A percentile compares a stretch with the other conserved stretches of the same genome.
phyloP scores from a whole-genome alignment of 2,797 vertebrate species.

The Poeciliopsis turneri region DNA sequence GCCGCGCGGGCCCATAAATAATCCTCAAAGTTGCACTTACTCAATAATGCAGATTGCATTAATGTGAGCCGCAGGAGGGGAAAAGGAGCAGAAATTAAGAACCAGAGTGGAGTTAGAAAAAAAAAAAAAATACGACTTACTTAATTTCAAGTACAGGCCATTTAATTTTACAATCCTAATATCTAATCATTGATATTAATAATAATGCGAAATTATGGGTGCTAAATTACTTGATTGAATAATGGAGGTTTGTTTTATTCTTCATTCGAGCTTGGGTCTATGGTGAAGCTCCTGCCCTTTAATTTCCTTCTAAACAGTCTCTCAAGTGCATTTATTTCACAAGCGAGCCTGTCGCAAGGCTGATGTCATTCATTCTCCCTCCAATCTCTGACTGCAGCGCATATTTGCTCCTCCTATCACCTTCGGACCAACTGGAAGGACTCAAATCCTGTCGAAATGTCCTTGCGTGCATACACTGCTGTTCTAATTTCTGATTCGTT shows the following conservation, averaged over 20 bases:
- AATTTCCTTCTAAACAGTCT: conserved; percentile 18
- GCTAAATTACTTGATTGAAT: neutral
- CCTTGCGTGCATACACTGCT: neutral
- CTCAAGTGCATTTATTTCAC: conserved; percentile 31
- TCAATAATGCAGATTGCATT: conserved; percentile 82
- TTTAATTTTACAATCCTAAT: neutral
- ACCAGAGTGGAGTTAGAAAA: neutral
- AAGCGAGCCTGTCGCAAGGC: conserved; percentile 54
- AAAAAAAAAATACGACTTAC: neutral
- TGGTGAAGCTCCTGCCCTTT: conserved; percentile 6
- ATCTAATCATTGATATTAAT: neutral
- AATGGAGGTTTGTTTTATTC: neutral
- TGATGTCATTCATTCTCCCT: conserved; percentile 50
- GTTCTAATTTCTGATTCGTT: neutral
- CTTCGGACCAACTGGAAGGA: conserved; percentile 6
- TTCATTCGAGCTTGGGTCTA: neutral
- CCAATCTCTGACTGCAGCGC: conserved; percentile 53
- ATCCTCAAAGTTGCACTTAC: conserved; percentile 94
- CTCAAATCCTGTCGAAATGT: conserved; percentile 10
- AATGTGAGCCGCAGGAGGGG: conserved; percentile 65
- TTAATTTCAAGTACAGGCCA: neutral
- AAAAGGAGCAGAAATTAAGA: conserved; percentile 51
- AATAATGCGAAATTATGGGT: neutral
- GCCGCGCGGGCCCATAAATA: conserved; percentile 96
- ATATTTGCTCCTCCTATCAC: conserved; percentile 37